phyloP scores from a whole-genome alignment of 1,140 invertebrate species.

The Trichogramma pretiosum region DNA sequence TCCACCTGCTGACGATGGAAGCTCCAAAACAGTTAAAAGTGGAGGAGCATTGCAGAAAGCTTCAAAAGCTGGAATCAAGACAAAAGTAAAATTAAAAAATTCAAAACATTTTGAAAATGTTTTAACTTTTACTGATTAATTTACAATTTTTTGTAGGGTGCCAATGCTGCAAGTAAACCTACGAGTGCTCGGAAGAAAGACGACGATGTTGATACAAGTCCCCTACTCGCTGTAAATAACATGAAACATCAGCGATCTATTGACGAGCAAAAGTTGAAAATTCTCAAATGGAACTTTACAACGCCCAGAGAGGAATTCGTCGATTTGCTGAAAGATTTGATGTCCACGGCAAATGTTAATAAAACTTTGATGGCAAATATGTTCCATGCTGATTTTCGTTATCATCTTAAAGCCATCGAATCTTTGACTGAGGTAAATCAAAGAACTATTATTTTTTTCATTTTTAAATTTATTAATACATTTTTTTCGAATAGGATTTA shows the following conservation, averaged over 20 bases:
- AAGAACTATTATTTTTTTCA: not conserved
- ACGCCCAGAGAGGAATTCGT: constrained; percentile 88
- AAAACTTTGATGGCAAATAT: constrained; percentile 79
- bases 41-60: constrained; percentile 46
- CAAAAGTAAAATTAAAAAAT: constrained; percentile 24
- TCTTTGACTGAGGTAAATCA: constrained; percentile 68
- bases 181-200: constrained; percentile 65
- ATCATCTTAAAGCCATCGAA: constrained; percentile 93
- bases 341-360: constrained; percentile 80
- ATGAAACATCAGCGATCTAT: constrained; percentile 83
- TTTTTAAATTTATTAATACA: not conserved
- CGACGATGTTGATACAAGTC: constrained; percentile 75
- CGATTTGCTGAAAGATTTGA: constrained; percentile 83
- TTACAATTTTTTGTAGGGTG: constrained; percentile 6
- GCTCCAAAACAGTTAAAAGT: constrained; percentile 48
- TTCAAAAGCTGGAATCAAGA: constrained; percentile 40
- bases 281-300: constrained; percentile 94
- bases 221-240: constrained; percentile 73
- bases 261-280: constrained; percentile 86
- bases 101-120: not conserved
- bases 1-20: constrained; percentile 37
- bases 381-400: constrained; percentile 94
- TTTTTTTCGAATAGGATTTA: constrained; percentile 49
- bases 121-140: not conserved
- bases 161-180: constrained; percentile 26